Evolutionary conservation across 2,797 vertebrate genomes (phyloP).

Genomic region (Anguilla anguilla): DNA sequence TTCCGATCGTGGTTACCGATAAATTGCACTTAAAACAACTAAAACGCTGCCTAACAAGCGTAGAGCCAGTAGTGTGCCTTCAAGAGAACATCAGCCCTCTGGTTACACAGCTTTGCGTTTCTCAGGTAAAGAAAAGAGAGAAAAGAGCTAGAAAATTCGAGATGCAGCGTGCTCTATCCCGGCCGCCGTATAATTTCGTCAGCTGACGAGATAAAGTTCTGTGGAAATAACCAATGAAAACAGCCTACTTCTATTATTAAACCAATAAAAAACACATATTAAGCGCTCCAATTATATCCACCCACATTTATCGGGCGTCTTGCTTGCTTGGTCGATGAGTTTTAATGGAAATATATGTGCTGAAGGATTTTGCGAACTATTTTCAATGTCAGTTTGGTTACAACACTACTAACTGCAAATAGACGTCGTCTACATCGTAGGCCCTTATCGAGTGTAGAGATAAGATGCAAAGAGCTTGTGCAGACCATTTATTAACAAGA

Average conservation of each 20-base stretch:
- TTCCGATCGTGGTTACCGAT: neutral
- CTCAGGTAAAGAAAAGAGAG: neutral
- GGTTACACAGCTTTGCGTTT: neutral
- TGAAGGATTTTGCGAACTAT: too few species aligned
- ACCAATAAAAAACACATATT: neutral
- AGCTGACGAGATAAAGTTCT: neutral
- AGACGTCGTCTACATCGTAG: neutral
- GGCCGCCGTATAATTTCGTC: constrained; percentile 16
- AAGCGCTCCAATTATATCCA: neutral
- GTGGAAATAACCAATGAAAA: neutral
- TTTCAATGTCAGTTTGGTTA: neutral
- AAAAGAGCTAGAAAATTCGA: neutral
- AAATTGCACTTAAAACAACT: neutral
- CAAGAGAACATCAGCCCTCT: neutral
- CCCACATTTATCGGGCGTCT: neutral
- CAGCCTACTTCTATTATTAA: neutral
- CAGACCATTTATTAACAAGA: neutral
- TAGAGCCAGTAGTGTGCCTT: neutral
- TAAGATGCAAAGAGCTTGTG: neutral
- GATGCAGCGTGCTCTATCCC: neutral
- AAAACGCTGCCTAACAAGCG: neutral
- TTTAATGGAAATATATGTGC: too few species aligned
- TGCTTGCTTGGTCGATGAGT: too few species aligned
- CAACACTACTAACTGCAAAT: neutral
- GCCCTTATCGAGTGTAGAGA: neutral